These are phyloP conservation scores for Lepidurus arcticus DNA, from an alignment of 1,140 invertebrate species.

Conservation along the genomic window DNA sequence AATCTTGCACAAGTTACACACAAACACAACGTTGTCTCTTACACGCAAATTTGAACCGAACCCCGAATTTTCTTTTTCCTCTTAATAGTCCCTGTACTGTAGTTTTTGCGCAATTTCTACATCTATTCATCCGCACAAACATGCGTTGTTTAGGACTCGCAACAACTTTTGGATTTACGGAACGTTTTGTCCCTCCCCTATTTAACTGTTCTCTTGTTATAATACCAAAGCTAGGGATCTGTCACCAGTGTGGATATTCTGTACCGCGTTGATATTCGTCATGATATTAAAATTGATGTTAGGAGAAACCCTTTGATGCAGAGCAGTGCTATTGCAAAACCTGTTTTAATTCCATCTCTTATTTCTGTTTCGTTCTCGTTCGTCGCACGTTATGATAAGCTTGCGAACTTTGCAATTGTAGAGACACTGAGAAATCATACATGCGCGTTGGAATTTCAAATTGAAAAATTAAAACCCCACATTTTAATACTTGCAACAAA, in stretches of 20 bases:
- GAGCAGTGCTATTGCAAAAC: neutral
- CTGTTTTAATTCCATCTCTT: neutral
- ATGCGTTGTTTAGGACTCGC: neutral
- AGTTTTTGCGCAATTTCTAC: no score
- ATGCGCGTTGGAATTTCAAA: neutral
- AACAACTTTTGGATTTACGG: neutral
- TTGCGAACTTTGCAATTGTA: conserved; percentile 3
- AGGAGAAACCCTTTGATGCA: neutral
- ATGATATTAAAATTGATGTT: conserved; percentile 20
- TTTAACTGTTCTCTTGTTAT: neutral
- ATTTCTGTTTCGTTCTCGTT: neutral
- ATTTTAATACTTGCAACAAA: neutral
- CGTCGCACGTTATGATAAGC: conserved; percentile 8
- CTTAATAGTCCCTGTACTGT: no score
- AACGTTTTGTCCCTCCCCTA: neutral
- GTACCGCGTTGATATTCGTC: conserved; percentile 21
- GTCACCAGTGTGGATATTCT: conserved; percentile 6
- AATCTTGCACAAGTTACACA: neutral
- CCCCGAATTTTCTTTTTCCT: no score
- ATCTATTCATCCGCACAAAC: neutral
- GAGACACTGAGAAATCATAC: conserved; percentile 10
- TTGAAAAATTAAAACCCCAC: neutral
- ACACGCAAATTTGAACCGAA: no score
- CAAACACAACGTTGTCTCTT: neutral
- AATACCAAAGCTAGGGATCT: conserved; percentile 12